A percentile compares a stretch with the other conserved stretches of the same genome.
Evolutionary conservation across 2,113 vertebrate genomes (phyloP).

Genomic region (Tenrec ecaudatus): DNA sequence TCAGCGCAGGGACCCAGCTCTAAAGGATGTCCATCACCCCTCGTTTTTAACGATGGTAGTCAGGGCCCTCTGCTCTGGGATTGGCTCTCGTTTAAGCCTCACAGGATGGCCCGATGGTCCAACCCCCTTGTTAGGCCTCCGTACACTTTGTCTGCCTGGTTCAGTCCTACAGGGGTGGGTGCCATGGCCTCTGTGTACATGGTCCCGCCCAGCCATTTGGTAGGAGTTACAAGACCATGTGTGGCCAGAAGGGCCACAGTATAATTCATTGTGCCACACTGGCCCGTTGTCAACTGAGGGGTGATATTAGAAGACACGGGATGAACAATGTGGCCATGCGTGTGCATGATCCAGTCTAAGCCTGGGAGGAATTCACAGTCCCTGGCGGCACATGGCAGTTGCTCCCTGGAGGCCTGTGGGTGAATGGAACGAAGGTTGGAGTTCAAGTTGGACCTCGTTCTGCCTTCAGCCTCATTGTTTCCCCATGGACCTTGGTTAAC

Average conservation of each 20-base stretch:
- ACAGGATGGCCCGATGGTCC: not conserved
- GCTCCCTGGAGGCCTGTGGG: not conserved
- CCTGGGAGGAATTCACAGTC: not conserved
- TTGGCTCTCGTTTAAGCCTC: not conserved
- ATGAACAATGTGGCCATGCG: not conserved
- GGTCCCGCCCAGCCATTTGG: not conserved
- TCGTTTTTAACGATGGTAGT: not conserved
- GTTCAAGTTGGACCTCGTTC: not conserved
- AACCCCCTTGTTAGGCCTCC: not conserved
- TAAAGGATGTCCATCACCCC: not conserved
- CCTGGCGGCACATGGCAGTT: too few relatives aligned
- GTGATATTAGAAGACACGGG: not conserved
- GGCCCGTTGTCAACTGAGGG: not conserved
- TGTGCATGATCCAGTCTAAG: not conserved
- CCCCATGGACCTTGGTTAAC: not conserved
- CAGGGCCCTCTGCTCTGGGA: not conserved
- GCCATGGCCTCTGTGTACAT: not conserved
- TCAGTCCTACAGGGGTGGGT: not conserved
- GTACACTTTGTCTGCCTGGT: not conserved
- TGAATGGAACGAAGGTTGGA: not conserved
- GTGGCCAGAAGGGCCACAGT: not conserved
- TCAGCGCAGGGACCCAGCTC: not conserved
- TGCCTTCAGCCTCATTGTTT: not conserved
- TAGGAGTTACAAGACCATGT: not conserved
- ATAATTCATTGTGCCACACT: not conserved